These are phyloP conservation scores for Xanthorhoe spadicearia DNA, from an alignment of 2,888 invertebrate genomes.

Conservation along the genomic window DNA sequence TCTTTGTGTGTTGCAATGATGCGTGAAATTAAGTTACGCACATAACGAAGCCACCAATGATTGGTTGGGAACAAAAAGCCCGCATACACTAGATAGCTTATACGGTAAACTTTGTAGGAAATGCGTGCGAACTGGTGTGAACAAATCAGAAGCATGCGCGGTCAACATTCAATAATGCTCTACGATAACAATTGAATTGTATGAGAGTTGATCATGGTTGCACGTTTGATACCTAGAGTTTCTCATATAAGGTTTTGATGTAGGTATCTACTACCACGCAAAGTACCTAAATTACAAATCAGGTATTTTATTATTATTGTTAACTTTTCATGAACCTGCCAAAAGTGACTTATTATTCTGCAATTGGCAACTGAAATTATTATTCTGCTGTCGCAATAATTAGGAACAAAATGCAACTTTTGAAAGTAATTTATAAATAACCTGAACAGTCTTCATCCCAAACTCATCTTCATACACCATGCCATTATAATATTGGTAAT, in stretches of 20 bases:
- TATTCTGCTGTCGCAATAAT: too few species aligned
- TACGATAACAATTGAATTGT: not conserved
- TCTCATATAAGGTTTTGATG: too few species aligned
- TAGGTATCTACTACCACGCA: too few species aligned
- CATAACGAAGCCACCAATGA: conserved; percentile 48
- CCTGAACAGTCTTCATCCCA: conserved; percentile 83
- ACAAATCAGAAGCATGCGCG: conserved; percentile 10
- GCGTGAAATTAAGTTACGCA: conserved; percentile 54
- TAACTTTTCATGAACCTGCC: too few species aligned
- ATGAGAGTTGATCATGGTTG: too few species aligned
- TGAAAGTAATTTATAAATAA: conserved; percentile 33
- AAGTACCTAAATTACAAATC: too few species aligned
- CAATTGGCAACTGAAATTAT: too few species aligned
- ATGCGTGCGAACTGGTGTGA: conserved; percentile 20
- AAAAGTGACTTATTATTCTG: too few species aligned
- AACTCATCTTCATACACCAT: conserved; percentile 85
- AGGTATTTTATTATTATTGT: too few species aligned
- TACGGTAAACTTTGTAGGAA: conserved; percentile 22
- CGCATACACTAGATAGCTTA: conserved; percentile 30
- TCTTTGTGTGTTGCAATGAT: conserved; percentile 53
- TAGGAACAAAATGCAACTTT: too few species aligned
- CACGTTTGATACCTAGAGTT: too few species aligned
- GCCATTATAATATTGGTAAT: conserved; percentile 88
- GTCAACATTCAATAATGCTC: not conserved
- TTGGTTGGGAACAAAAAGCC: conserved; percentile 31